Conservation (phyloP, 2,797 vertebrate genomes). For the Carapus acus region DNA sequence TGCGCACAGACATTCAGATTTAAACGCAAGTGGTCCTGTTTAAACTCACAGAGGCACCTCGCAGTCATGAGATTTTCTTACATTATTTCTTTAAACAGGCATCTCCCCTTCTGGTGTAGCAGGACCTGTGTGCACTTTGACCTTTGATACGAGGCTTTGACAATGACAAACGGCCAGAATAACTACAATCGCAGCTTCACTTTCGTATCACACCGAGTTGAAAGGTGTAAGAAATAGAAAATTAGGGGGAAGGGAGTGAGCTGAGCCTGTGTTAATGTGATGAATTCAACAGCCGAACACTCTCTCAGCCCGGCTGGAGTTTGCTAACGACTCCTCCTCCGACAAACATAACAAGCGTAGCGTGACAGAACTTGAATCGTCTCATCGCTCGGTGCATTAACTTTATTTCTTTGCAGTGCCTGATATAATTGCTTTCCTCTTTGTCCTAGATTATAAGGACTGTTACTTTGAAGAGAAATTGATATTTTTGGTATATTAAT, state of each 20-base stretch:
- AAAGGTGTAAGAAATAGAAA: no score
- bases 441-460: slow-evolving; percentile 45
- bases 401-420: slow-evolving; percentile 68
- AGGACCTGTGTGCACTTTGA: no score
- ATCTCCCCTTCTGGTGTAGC: not conserved
- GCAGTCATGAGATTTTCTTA: not conserved
- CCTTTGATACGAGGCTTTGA: no score
- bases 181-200: no score
- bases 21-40: not conserved
- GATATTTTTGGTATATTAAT: slow-evolving; percentile 34
- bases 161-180: not conserved
- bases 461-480: slow-evolving; percentile 44
- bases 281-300: slow-evolving; percentile 24
- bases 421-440: slow-evolving; percentile 50
- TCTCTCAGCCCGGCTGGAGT: slow-evolving; percentile 41
- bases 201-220: not conserved
- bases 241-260: no score
- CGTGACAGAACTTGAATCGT: slow-evolving; percentile 47
- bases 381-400: slow-evolving; percentile 55
- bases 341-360: slow-evolving; percentile 25
- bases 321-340: slow-evolving; percentile 23
- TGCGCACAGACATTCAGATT: not conserved
- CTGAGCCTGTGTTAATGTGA: not conserved
- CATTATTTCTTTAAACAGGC: no score
- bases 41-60: not conserved